phyloP scores from a whole-genome alignment of 2,797 vertebrate species.

The Megalops cyprinoides region DNA sequence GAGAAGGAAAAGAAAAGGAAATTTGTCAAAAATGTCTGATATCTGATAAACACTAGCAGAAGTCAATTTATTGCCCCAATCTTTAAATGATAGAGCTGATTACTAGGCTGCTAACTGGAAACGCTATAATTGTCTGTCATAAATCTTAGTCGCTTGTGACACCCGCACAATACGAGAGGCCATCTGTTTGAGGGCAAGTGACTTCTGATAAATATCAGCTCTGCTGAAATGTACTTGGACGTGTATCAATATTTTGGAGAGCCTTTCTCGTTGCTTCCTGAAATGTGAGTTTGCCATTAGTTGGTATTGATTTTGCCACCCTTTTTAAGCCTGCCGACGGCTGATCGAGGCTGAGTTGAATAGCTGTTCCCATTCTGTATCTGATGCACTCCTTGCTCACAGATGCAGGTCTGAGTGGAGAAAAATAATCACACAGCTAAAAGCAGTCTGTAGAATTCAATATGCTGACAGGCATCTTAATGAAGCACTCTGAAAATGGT shows the following conservation, averaged over 20 bases:
- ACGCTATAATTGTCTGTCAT: conserved; percentile 92
- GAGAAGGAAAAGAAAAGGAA: conserved; percentile 84
- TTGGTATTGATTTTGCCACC: conserved; percentile 85
- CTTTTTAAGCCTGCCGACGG: conserved; percentile 78
- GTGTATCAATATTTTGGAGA: conserved; percentile 90
- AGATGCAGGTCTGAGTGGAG: conserved; percentile 76
- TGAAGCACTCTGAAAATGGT: conserved; percentile 26
- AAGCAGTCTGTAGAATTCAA: conserved; percentile 74
- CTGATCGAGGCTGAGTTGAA: conserved; percentile 80
- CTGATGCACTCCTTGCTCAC: conserved; percentile 79
- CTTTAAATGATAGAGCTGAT: conserved; percentile 94
- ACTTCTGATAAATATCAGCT: conserved; percentile 92
- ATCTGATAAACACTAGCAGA: conserved; percentile 90
- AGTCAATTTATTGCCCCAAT: conserved; percentile 91
- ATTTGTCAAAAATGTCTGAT: conserved; percentile 83
- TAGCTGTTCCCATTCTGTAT: conserved; percentile 78
- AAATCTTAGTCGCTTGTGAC: conserved; percentile 88
- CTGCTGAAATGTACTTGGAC: conserved; percentile 84
- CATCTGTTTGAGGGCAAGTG: conserved; percentile 89
- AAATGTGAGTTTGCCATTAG: conserved; percentile 89
- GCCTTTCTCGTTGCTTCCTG: conserved; percentile 84
- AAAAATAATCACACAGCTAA: conserved; percentile 72
- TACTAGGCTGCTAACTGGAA: conserved; percentile 93
- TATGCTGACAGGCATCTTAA: conserved; percentile 61
- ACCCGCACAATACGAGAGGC: conserved; percentile 86